Evolutionary conservation across 2,113 vertebrate species (phyloP).

Genomic region (Talpa occidentalis): DNA sequence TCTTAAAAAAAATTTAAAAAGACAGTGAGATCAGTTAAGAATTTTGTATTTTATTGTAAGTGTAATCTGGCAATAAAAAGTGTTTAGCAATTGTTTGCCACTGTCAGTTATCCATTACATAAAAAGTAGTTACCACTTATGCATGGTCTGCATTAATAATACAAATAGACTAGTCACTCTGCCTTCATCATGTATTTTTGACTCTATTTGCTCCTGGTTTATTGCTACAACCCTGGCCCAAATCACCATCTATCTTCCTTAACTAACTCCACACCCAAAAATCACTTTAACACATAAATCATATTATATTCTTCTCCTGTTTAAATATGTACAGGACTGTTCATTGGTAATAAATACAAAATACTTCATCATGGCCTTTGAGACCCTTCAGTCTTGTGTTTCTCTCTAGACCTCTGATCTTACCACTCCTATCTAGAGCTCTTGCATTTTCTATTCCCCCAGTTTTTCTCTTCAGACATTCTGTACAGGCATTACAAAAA

Average conservation of each 20-base stretch:
- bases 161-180: background rate
- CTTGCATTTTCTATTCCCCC: background rate
- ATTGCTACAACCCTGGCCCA: background rate
- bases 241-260: background rate
- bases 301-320: background rate
- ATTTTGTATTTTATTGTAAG: background rate
- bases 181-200: background rate
- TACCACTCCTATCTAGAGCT: background rate
- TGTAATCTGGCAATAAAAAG: background rate
- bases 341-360: background rate
- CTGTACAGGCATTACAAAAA: background rate
- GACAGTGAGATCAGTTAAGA: background rate
- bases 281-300: background rate
- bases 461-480: background rate
- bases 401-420: background rate
- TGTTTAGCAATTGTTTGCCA: background rate
- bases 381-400: background rate
- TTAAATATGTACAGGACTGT: background rate
- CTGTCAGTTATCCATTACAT: background rate
- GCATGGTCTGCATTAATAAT: background rate
- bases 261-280: background rate
- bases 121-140: background rate
- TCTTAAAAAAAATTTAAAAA: no score
- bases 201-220: background rate
- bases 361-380: background rate